Evolutionary conservation across 2,888 invertebrate species (phyloP).

Genomic region (Lithophane semibrunnea): DNA sequence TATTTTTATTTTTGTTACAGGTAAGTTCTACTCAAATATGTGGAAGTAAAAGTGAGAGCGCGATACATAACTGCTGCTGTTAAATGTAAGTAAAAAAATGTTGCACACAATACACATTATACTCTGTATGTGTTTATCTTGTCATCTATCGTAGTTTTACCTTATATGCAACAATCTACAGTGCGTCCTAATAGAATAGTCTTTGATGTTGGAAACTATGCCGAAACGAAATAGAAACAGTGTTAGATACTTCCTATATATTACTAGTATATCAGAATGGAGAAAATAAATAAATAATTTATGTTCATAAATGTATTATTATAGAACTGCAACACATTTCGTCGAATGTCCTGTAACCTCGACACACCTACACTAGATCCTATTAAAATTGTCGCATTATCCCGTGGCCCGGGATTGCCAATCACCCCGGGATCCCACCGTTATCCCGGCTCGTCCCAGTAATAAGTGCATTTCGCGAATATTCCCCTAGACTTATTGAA

Average conservation of each 20-base stretch:
- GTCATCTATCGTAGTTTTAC: too few relatives aligned
- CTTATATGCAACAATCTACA: too few relatives aligned
- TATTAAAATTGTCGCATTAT: slow-evolving; percentile 79
- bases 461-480: slow-evolving; percentile 76
- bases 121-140: too few relatives aligned
- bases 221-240: neutral
- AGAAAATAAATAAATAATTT: neutral
- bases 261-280: too few relatives aligned
- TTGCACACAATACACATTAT: too few relatives aligned
- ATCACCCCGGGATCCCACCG: slow-evolving; percentile 81
- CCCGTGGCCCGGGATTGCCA: slow-evolving; percentile 81
- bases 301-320: too few relatives aligned
- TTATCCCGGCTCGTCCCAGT: slow-evolving; percentile 76
- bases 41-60: neutral
- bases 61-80: too few relatives aligned
- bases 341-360: slow-evolving; percentile 1
- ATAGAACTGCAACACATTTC: neutral
- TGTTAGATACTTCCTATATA: too few relatives aligned
- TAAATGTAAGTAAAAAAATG: slow-evolving; percentile 10
- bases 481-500: slow-evolving; percentile 62
- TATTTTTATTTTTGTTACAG: slow-evolving; percentile 68
- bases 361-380: slow-evolving; percentile 67
- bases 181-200: too few relatives aligned
- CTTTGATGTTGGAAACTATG: neutral
- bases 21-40: slow-evolving; percentile 62